Base-by-base conservation (phyloP, 1,140 invertebrate genomes). In the Sarcophaga peregrina region DNA sequence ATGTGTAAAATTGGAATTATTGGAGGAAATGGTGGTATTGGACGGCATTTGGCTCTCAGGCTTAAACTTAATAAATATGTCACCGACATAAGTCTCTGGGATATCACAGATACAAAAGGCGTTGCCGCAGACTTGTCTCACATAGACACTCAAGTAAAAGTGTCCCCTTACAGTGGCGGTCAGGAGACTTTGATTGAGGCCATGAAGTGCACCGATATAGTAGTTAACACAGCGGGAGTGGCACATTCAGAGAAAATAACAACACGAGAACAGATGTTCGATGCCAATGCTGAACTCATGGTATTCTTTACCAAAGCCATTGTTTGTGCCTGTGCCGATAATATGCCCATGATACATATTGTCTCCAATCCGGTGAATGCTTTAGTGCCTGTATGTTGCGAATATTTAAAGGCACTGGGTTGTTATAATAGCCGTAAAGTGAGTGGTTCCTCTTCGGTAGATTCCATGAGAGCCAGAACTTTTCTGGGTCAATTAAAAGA, bases 401-500 rank as follows among this genome's bases (percentile, higher is more conserved):
- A 78, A 17, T 50, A 50, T 9, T 52, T 78, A 15, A 78, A 52
- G 17, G 11, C 20, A 15, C 15, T 50, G 8, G 75, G 75, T 83
- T 95, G 95, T 48, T 98, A 96, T 87, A 97, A 99, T 91, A 95
- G 96, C 0, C 96, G 95, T 11, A 94, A 96, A 84, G 93, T 99
- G 10, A 97, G 99, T 88, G 98, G 98, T 83, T 96, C 99, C 0
- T 98, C 98, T 8, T 98, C 97, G 10, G 92, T 99, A 52, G 98
- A 99, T 91, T 93, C 98, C 86, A 97, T 99, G 0, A 93, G 98
- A 85, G 94, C 98, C 0, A 96, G 97, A 86, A 93, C 97, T n/a
- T 99, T 99, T 91, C 93, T 99, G 84, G 96, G 95, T n/a, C 93
- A 95, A 88, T 92, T 92, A 73, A 94, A 95, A 88, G 93, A 94